Evolutionary conservation across 2,113 vertebrate genomes (phyloP).

Genomic region (Oreocharis arfaki): DNA sequence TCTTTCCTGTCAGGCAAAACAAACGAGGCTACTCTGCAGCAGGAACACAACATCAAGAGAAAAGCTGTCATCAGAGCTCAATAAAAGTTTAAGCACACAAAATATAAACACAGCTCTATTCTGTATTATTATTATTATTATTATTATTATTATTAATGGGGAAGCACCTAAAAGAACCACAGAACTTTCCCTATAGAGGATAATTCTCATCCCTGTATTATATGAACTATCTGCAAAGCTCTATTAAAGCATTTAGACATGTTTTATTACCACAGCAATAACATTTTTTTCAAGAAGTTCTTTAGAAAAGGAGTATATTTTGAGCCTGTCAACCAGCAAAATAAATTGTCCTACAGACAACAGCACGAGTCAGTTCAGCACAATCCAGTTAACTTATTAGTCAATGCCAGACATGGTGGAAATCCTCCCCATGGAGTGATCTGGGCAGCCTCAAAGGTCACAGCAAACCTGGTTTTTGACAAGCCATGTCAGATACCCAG

Average conservation of each 20-base stretch:
- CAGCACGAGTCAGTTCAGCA: neutral
- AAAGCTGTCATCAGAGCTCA: neutral
- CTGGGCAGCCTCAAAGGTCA: slow-evolving; percentile 9
- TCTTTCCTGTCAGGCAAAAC: slow-evolving; percentile 28
- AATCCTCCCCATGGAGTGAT: neutral
- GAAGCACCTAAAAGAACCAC: neutral
- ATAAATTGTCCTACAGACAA: neutral
- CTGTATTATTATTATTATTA: neutral
- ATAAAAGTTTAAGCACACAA: neutral
- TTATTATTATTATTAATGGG: neutral
- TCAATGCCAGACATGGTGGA: neutral
- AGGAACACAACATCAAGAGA: neutral
- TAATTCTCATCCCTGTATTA: neutral
- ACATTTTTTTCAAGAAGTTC: neutral
- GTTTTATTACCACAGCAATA: neutral
- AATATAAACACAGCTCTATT: neutral
- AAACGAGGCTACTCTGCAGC: neutral
- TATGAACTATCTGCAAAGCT: neutral
- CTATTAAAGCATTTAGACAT: neutral
- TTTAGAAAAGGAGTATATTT: neutral
- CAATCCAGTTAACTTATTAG: neutral
- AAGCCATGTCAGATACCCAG: neutral
- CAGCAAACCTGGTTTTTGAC: neutral
- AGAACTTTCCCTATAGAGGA: neutral
- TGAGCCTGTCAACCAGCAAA: neutral